A percentile compares a stretch with the other conserved stretches of the same genome.
Conservation (phyloP, 2,797 vertebrate species). For the Phrynocephalus guinanensis region DNA sequence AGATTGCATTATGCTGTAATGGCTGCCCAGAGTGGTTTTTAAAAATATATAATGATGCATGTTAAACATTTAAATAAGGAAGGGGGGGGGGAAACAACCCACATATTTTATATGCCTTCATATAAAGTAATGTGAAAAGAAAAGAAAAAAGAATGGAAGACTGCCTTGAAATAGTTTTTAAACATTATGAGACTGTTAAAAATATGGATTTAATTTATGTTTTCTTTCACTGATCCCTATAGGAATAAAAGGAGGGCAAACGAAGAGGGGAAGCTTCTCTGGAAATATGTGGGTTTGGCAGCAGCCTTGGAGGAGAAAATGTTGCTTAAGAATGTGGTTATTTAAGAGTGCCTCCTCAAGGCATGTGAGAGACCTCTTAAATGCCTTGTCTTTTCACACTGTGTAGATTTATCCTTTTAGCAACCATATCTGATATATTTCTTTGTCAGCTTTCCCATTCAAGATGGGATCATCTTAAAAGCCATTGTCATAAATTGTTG, state of each 20-base stretch:
- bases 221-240: background rate
- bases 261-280: background rate
- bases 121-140: background rate
- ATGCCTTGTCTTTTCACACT: constrained; percentile 65
- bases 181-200: constrained; percentile 10
- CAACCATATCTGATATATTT: constrained; percentile 76
- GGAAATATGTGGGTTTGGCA: background rate
- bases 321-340: constrained; percentile 56
- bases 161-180: background rate
- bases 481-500: constrained; percentile 82
- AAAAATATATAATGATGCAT: background rate
- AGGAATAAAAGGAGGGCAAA: constrained; percentile 28
- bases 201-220: background rate
- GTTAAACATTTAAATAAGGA: constrained; percentile 30
- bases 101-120: constrained; percentile 4
- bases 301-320: constrained; percentile 22
- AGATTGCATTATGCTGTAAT: background rate
- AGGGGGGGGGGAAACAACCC: background rate
- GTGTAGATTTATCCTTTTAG: constrained; percentile 74
- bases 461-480: constrained; percentile 81
- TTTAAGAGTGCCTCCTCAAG: constrained; percentile 60
- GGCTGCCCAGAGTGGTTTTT: constrained; percentile 2
- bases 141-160: background rate
- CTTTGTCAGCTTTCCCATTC: constrained; percentile 79
- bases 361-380: constrained; percentile 67